phyloP scores from a whole-genome alignment of 2,113 vertebrate genomes.

The Petroica traversi region DNA sequence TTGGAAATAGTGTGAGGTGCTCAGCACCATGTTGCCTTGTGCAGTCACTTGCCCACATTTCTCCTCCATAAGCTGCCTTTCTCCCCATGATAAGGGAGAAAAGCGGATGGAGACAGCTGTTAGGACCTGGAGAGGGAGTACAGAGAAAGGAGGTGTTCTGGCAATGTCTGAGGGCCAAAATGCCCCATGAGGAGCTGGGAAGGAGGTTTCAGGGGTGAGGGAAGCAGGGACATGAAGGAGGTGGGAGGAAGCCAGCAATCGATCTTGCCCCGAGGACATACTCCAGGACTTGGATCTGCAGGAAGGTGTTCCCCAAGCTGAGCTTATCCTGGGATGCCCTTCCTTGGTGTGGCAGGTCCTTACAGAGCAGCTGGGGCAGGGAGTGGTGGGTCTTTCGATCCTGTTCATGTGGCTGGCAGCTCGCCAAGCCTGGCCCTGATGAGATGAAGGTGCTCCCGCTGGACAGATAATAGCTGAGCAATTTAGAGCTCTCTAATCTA shows the following conservation, averaged over 20 bases:
- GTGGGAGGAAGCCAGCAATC: not conserved
- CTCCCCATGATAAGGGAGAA: not conserved
- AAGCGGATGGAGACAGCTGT: not conserved
- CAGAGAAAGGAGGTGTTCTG: not conserved
- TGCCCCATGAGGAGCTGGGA: not conserved
- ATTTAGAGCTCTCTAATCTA: conserved; percentile 37
- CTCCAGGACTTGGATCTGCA: not conserved
- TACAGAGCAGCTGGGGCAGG: not conserved
- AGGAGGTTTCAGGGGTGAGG: not conserved
- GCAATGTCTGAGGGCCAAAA: rapidly evolving
- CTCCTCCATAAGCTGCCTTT: not conserved
- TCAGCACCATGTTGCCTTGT: not conserved
- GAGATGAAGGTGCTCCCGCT: not conserved
- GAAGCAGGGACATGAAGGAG: not conserved
- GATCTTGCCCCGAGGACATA: not conserved
- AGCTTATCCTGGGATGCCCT: not conserved
- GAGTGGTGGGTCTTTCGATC: rapidly evolving
- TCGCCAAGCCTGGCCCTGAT: not conserved
- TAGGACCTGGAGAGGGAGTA: not conserved
- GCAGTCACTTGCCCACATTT: not conserved
- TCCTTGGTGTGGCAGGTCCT: not conserved
- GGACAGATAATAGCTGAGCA: not conserved
- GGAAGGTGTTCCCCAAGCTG: not conserved
- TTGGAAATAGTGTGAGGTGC: not conserved
- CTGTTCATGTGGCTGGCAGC: not conserved